Evolutionary conservation across 2,888 invertebrate genomes (phyloP), one percentile per base, ranked within the genome.

Genomic region (Papilio demoleus): DNA sequence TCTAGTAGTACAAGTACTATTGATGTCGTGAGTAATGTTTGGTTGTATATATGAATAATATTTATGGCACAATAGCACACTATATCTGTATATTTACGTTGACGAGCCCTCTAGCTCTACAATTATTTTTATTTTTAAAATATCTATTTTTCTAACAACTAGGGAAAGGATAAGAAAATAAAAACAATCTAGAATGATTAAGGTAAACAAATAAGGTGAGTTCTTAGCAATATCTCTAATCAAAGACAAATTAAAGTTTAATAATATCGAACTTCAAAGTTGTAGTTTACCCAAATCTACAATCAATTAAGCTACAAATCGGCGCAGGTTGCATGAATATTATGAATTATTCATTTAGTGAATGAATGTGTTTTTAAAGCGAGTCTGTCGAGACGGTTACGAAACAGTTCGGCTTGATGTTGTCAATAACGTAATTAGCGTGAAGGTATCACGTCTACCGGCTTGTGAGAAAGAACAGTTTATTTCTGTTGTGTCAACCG

Each of bases 391-490:
- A 12, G 24, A 6, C 34, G 31, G 56, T 86, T 86, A 83, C 83
- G 84, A 82, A 87, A 86, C 80, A 76, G 83, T 83, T 82, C 83
- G 84, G 85, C 81, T 81, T 82, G 80, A 79, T 77, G 79, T 84
- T 88, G 91, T 91, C 92, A 92, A 91, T 92, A 92, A 85, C 84
- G 88, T 84, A 89, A 91, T 92, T 90, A 92, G 90, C 85, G 88
- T 89, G 86, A 88, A 90, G 86, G 86, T 86, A 88, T 91, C 88
- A 90, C 86, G 85, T 83, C 82, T 85, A 84, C 83, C 85, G 82
- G 83, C 74, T 79, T 84, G 84, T 85, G 86, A 86, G 87, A 86
- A 84, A 89, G 87, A 87, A 83, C 85, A 73, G 83, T 86, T 90
- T 92, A 92, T 92, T 92, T 92, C 86, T 87, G 91, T 90, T 84